Evolutionary conservation across 2,888 invertebrate species (phyloP), one percentile per base, ranked within the genome.

Genomic region (Abrostola tripartita): DNA sequence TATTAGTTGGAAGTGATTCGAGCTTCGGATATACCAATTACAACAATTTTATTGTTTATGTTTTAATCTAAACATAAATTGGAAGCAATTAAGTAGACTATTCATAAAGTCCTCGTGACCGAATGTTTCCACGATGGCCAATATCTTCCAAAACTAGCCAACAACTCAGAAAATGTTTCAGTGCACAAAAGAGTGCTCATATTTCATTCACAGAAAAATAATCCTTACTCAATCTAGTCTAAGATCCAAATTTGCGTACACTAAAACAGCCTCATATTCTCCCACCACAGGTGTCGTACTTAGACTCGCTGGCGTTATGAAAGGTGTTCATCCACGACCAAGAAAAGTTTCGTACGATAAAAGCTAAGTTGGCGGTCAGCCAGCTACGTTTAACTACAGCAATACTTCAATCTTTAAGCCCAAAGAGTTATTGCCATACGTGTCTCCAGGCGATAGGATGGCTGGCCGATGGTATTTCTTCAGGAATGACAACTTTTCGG

Each of bases 371-470:
- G 78, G 78, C 65, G 5, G 7, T 8, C 51, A 51, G 61, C 74
- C 78, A 69, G 37, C n/a, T 0, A 24, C 57, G 50, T 40, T 65
- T 53, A 65, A 60, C 78, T 52, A 54, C 8, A 57, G 37, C 51
- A 44, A 54, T 57, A 49, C 37, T 59, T 65, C 68, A 67, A 61
- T 69, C 47, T 62, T 55, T 58, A 74, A 61, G 52, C 38, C 52
- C 57, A 11, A 24, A 69, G 49, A 72, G 55, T 62, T 74, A 77
- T 61, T 35, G 61, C 24, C 50, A 71, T 71, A 75, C 76, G 71
- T 71, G 71, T 71, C 52, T 53, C 38, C 35, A 12, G 41, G 7
- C 47, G 71, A 60, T 71, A 59, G 35, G 54, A 10, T 37, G 49
- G 71, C 49, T 53, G 65, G 36, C 4, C 63, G 38, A 35, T 71